These are phyloP conservation scores for Ophonus ardosiacus DNA, from an alignment of 2,888 invertebrate species.

Conservation along the genomic window DNA sequence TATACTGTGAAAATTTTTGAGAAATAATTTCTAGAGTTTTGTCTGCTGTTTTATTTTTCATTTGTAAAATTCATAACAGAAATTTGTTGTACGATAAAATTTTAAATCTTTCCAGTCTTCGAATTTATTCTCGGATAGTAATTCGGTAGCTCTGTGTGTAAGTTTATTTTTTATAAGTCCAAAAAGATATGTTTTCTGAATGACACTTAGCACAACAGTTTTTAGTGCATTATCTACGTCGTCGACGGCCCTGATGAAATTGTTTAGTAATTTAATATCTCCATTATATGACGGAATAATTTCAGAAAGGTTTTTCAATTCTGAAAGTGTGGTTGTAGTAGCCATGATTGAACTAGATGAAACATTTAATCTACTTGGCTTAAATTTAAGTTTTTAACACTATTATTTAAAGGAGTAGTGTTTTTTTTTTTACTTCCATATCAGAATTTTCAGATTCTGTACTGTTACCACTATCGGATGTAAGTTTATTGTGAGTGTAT, in stretches of 20 bases:
- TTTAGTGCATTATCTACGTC: too few relatives aligned
- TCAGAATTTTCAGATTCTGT: too few relatives aligned
- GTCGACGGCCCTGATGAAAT: constrained; percentile 20
- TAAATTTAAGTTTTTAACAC: background rate
- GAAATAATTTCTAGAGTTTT: constrained; percentile 4
- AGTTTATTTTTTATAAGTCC: too few relatives aligned
- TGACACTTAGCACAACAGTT: too few relatives aligned
- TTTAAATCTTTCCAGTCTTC: constrained; percentile 36
- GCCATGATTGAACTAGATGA: background rate
- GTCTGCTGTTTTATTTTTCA: constrained; percentile 24
- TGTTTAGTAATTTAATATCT: constrained; percentile 16
- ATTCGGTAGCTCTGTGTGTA: too few relatives aligned
- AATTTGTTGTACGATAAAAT: background rate
- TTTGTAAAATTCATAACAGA: constrained; percentile 9
- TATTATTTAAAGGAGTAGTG: background rate
- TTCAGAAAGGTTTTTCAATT: constrained; percentile 24
- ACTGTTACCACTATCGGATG: too few relatives aligned
- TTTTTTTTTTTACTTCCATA: background rate
- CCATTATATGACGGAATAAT: constrained; percentile 26
- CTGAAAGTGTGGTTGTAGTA: constrained; percentile 8
- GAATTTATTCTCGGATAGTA: too few relatives aligned
- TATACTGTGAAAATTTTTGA: constrained; percentile 35
- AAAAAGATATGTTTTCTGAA: too few relatives aligned
- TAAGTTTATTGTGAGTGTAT: too few relatives aligned
- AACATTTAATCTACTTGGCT: constrained; percentile 16